Base-by-base conservation (phyloP, 2,888 invertebrate genomes). In the Eurytoma californica region DNA sequence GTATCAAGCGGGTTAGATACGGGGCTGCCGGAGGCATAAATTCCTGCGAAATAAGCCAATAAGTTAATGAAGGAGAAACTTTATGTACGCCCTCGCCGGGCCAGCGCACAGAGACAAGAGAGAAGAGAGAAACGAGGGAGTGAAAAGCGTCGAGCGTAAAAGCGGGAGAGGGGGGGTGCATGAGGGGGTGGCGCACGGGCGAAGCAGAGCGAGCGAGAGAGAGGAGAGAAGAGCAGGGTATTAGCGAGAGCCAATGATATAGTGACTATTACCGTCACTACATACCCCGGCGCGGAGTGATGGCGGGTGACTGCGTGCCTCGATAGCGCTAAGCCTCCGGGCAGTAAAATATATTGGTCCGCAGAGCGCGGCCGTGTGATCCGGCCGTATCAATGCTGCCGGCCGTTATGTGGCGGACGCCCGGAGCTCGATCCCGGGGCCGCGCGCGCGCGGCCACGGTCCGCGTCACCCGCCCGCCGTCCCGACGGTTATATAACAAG, bases 231-330 rank as follows among this genome's bases (percentile, higher is more conserved):
- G 14, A 18, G 83, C 77, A 78, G 84, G 73, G 77, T 80, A 77
- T 77, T 73, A 73, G 68, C 66, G 57, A 76, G 89, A 90, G 90
- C 90, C 90, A 89, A 90, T 90, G 90, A 90, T 90, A 90, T 90
- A 90, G 89, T 89, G 90, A 90, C 89, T 90, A 90, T 90, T 90
- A 90, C 89, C 89, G 90, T 90, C 90, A 89, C 87, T 89, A 87
- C 88, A 88, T 89, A 89, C 87, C 87, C 87, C 87, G 85, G 87
- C 86, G 84, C 87, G 87, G 90, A 90, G 89, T 90, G 90, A 90
- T 90, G 90, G 89, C 88, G 88, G 79, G 72, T 81, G 90, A 90
- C 90, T 90, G 90, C 88, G 87, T 89, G 89, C 89, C 87, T 89
- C 89, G 89, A 90, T 90, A 90, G 89, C 89, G 77, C 75, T 78